Evolutionary conservation across 2,113 vertebrate genomes (phyloP), one percentile per base, ranked within the genome.

Genomic region (Aphelocoma coerulescens): DNA sequence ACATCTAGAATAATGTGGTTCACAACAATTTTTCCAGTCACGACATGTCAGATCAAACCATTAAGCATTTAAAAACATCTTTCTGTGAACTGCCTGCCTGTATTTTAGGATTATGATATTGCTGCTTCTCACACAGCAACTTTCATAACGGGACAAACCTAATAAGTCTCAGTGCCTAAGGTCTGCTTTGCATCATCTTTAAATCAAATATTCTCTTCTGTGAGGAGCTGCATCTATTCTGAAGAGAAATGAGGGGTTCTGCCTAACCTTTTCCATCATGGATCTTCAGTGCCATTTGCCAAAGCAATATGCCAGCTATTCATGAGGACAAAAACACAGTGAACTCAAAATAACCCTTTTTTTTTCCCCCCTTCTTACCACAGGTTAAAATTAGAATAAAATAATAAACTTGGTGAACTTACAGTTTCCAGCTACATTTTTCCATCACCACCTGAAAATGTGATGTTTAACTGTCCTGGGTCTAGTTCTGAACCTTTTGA

Each of bases 311-410:
- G 24, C 52, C 71, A 92, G 79, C 78, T 95, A 67, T 76, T 90
- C 84, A 24, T 51, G 84, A 90, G 78, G 89, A 93, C 74, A 75
- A 93, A 94, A 89, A 75, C 77, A 96, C 41, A 85, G 49, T 7
- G 23, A 91, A 85, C 95, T 92, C 88, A 97, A 90, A 97, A 96
- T 94, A 96, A 22, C 93, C 69, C 8, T 11, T 33, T 76, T 65
- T 79, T 41, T 32, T 10, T n/a, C 1, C 4, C 3, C 9, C 1
- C 67, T 90, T 74, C 75, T 96, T 90, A 93, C 96, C 95, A 41
- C 93, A 94, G 72, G 72, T 85, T 96, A 95, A 96, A 97, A 95
- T 96, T 95, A 94, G 95, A 88, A 94, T 81, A 93, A 96, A 97
- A 96, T 95, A 95, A 95, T 52, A 96, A 96, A 95, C 94, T 65